Evolutionary conservation across 2,797 vertebrate genomes (phyloP).

Genomic region (Tapirus indicus): DNA sequence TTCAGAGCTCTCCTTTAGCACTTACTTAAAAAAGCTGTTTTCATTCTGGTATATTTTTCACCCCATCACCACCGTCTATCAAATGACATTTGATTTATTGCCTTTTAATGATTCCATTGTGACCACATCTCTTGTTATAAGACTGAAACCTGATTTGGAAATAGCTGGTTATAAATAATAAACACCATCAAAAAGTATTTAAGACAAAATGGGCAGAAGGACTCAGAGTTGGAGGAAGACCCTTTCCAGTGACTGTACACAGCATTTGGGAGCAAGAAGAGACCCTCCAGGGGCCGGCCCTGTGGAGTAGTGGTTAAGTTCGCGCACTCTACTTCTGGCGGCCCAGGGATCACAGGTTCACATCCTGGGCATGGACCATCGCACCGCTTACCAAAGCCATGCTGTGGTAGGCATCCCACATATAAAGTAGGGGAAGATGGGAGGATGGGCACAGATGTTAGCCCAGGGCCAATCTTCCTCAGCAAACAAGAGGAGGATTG

Average conservation of each 20-base stretch:
- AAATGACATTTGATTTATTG: not conserved
- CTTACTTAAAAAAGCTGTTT: not conserved
- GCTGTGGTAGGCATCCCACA: too few species aligned
- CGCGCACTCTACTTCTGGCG: too few species aligned
- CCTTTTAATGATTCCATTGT: slow-evolving; percentile 19
- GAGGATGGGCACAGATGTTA: too few species aligned
- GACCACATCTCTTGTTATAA: not conserved
- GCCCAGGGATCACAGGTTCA: too few species aligned
- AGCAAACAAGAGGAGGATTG: too few species aligned
- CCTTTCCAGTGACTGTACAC: rapidly evolving
- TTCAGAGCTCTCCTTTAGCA: not conserved
- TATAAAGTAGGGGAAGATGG: too few species aligned
- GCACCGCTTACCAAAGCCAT: too few species aligned
- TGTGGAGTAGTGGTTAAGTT: too few species aligned
- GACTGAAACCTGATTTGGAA: slow-evolving; percentile 47
- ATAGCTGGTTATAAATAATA: slow-evolving; percentile 42
- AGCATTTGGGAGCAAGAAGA: not conserved
- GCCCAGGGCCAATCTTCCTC: too few species aligned
- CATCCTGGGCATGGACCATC: too few species aligned
- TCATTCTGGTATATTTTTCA: not conserved
- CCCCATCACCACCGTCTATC: not conserved
- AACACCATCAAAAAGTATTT: not conserved
- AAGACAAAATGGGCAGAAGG: not conserved
- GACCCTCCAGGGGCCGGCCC: not conserved
- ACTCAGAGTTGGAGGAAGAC: not conserved